Base-by-base conservation (phyloP, 2,888 invertebrate species). In the Pheosia gnoma region DNA sequence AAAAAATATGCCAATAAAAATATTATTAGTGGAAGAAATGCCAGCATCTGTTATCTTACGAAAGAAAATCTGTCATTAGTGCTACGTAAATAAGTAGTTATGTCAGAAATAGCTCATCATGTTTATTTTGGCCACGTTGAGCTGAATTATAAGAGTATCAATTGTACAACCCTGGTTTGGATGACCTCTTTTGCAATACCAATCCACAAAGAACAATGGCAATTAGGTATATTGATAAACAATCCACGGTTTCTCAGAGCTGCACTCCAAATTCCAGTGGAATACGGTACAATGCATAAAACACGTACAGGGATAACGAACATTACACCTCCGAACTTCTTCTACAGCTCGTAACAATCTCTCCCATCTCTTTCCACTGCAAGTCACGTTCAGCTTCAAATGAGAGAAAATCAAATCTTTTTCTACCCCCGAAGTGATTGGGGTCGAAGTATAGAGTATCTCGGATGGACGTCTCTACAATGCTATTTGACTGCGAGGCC, bases 341-440 rank as follows among this genome's bases (percentile, higher is more conserved):
- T 78, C 77, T 77, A 77, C 80, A 77, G 72, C 74, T 72, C 68
- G 78, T 79, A 83, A 86, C 84, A 86, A 86, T 83, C 77, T 82
- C 83, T 83, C 81, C 25, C 84, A 83, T 87, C 85, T 79, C 80
- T 87, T 87, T 75, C 78, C 78, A 78, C 84, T 84, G 79, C 88
- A 70, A 82, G 85, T 87, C 89, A 89, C 89, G 89, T 88, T 74
- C 78, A 69, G 65, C 80, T 81, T 83, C 86, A 86, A 88, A 89
- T 89, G 87, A 89, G 85, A 84, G 86, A 85, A 86, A 88, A 89
- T 89, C 87, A 87, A 88, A 88, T 89, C 84, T 89, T 85, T 87
- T 86, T 86, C 82, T 81, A 79, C 82, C 80, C 78, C 74, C 78
- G 71, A 81, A 84, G 83, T 86, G 86, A 87, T 88, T 87, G 87